Base-by-base conservation (phyloP, 2,888 invertebrate species). In the Stictocephala bisonia region DNA sequence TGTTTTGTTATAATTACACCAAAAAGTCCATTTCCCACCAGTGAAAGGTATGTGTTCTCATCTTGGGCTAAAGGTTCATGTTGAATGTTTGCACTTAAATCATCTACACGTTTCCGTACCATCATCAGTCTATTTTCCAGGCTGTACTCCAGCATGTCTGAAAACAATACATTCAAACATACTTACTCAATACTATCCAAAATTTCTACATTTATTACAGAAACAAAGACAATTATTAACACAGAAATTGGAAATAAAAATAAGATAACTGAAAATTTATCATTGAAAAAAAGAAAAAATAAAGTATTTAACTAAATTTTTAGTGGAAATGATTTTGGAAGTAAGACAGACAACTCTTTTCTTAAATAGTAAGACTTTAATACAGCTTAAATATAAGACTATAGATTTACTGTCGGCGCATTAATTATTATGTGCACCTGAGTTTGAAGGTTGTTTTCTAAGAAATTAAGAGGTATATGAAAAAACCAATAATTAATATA, bases 21-120 rank as follows among this genome's bases (percentile, higher is more conserved):
- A 75, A 93, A 84, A 74, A 90, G 85, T 0, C 93, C 93, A 84
- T 93, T 93, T 11, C 93, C 93, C 73, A 91, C 86, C 80, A 91
- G 93, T 79, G 92, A 91, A 82, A 92, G 86, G 80, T 89, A 91
- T 77, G 87, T 86, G 50, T 87, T 87, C 78, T 89, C 88, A 15
- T 86, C 85, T 2, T 86, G 84, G 40, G 86, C 79, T 3, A 88
- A 86, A 40, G 85, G 84, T 70, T 87, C 85, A 80, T 90, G 90
- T 29, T 58, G 72, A 31, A 93, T 84, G 81, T 90, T 90, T 7
- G 89, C 90, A 81, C 92, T 91, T 81, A 89, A 90, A 75, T 90
- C 88, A n/a, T 84, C 83, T 27, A 88, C 84, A 80, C 90, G 88
- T 4, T 86, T 83, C 77, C 89, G 86, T 80, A 89, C 90, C 31